Evolutionary conservation across 2,888 invertebrate genomes (phyloP), one percentile per base, ranked within the genome.

Genomic region (Lepidochitona cinerea): DNA sequence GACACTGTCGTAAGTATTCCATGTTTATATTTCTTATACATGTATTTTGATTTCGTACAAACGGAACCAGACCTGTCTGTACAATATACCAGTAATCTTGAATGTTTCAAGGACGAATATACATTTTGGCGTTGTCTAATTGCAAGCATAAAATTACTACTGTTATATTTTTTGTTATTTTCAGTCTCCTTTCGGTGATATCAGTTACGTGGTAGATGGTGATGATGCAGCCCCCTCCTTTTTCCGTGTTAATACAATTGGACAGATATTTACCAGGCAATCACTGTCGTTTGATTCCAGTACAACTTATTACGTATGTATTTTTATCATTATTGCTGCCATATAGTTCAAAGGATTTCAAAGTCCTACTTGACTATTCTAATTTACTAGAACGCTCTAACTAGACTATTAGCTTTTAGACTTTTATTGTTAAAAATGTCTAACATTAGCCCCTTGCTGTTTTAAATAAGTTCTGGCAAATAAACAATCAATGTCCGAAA

Each of bases 171-270:
- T 59, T 1, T 59, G 23, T 4, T 59, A 14, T 59, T 26, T 59
- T 23, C 81, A 87, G 88, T 71, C 70, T 54, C 87, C 87, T 32
- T 88, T 83, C 76, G 85, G 85, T 72, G 78, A 79, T 26, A 76
- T 88, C n/a, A 76, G 71, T 0, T 85, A 85, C 72, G 75, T 75
- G 7, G 84, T 88, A 35, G 84, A 85, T 71, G 88, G 88, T 14
- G 87, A 87, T 75, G 85, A 84, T 69, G 68, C 84, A 1, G 82
- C 87, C 14, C 76, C 84, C 14, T 79, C 76, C 6, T 86, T 77
- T 77, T 59, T 59, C 9, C 29, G 32, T 29, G 59, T 59, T 2
- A 59, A 29, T 9, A 26, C 14, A 14, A 26, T 59, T 1, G 59
- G 59, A 4, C 59, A 29, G 4, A 26, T 59, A 26, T 29, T 29